Evolutionary conservation across 2,113 vertebrate genomes (phyloP), one percentile per base, ranked within the genome.

Genomic region (Athene cunicularia): DNA sequence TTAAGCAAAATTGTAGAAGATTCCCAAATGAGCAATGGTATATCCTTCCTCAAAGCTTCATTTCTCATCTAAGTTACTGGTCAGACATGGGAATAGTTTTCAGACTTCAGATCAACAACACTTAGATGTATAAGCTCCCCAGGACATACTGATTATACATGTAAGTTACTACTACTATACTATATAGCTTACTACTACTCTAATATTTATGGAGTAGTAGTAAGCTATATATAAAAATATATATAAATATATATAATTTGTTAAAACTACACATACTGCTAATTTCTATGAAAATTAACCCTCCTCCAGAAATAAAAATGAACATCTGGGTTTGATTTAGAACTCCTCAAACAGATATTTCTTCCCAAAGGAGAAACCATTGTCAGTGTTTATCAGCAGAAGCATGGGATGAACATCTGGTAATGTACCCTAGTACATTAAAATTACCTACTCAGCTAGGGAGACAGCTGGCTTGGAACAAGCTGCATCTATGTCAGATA

Each of bases 271-370:
- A 13, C 7, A 64, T 3, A 35, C 12, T 41, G 6, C 2, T 75
- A 47, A 62, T 35, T 55, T 28, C 9, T 13, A 43, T n/a, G 9
- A 66, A 50, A 55, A 83, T 49, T 30, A 43, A 27, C 2, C 3
- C 4, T 1, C 3, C 0, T 3, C 9, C 4, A 17, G 12, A 45
- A 88, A 67, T 19, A 60, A 49, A 86, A 83, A 66, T 8, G 5
- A 81, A n/a, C 8, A 45, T 6, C 4, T 37, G 2, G 1, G 3
- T 55, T 68, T 41, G 28, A 22, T 79, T 81, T 23, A 55, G 52
- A 82, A 59, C 9, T 45, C 7, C 6, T 3, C 15, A 56, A 63
- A 74, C 4, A 59, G 22, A 3, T 15, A 59, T n/a, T 71, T 70
- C 41, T 68, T 14, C 43, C 10, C 14, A 60, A 60, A 70, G 19